phyloP scores from a whole-genome alignment of 1,140 invertebrate species.

The Ditylenchus dipsaci region DNA sequence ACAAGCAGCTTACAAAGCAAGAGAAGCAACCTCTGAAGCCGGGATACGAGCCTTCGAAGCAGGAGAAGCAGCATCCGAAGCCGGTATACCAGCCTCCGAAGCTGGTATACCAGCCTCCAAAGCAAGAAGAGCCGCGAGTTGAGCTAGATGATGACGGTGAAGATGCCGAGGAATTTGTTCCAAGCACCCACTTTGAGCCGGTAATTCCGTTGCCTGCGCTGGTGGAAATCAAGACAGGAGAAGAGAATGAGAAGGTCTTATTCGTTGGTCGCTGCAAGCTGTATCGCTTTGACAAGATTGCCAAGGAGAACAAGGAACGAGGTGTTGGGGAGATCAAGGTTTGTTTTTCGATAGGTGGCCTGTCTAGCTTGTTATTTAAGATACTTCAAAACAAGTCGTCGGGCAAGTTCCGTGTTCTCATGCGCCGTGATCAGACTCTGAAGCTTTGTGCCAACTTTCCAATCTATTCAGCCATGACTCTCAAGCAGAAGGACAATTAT shows the following conservation, averaged over 20 bases:
- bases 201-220: conserved; percentile 60
- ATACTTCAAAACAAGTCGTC: conserved; percentile 21
- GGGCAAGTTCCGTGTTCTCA: conserved; percentile 54
- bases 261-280: conserved; percentile 45
- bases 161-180: conserved; percentile 25
- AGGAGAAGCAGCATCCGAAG: no score
- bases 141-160: conserved; percentile 22
- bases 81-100: no score
- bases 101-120: no score
- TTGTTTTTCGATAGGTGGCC: not conserved
- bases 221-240: conserved; percentile 50
- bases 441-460: conserved; percentile 61
- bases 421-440: conserved; percentile 61
- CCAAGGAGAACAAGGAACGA: conserved; percentile 62
- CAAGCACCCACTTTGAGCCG: conserved; percentile 59
- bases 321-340: conserved; percentile 61
- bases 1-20: no score
- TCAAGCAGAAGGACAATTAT: conserved; percentile 9
- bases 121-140: no score
- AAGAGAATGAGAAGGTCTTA: conserved; percentile 46
- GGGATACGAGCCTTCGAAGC: no score
- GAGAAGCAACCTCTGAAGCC: no score
- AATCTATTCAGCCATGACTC: conserved; percentile 14
- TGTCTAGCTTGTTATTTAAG: not conserved
- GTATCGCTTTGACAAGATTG: conserved; percentile 42